Base-by-base conservation (phyloP, 1,140 invertebrate genomes). In the Leguminivora glycinivorella region DNA sequence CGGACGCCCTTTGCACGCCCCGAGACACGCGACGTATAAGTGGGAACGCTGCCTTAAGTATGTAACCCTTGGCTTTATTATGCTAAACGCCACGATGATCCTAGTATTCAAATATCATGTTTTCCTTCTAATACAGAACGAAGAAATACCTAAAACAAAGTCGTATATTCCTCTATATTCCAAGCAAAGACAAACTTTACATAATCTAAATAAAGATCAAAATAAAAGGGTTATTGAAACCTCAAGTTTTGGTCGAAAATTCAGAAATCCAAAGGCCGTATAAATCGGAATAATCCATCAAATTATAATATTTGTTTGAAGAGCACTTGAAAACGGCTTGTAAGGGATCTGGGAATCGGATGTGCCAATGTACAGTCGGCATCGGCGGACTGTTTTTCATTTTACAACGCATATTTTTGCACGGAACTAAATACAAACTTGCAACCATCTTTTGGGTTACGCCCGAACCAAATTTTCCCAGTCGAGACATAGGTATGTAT, bases 251-350 rank as follows among this genome's bases (percentile, higher is more conserved):
- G 47, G 22, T 7, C 19, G 19, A 52, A 7, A 47, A 52, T 52
- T 22, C 47, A 52, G 19, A 52, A 52, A 58, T 58, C 25, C 24
- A 1, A 58, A 58, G 4, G 3, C n/a, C 19, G 26, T 34, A 63
- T 63, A 63, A 63, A 34, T 63, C 58, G 26, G 58, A 63, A 63
- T 63, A 63, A 63, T 63, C 26, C 58, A 63, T 26, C 58, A 31
- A 29, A 63, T 63, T 63, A 63, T 63, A 63, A 63, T 63, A 63
- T 63, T 63, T 63, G 58, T 34, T 17, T 63, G 25, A 31, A 63
- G 25, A 12, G 25, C 56, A 14, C 56, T 52, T 29, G 25, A 25
- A 60, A 60, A 60, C 22, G 10, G 25, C 56, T 26, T 29, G 56
- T 60, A 60, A 60, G 58, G 25, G 58, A 29, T 29, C 26, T 29